A percentile compares a stretch with the other conserved stretches of the same genome.
Conservation (phyloP, 37 sponge, comb jelly and placozoan genomes). For the Aplysina aerophoba region DNA sequence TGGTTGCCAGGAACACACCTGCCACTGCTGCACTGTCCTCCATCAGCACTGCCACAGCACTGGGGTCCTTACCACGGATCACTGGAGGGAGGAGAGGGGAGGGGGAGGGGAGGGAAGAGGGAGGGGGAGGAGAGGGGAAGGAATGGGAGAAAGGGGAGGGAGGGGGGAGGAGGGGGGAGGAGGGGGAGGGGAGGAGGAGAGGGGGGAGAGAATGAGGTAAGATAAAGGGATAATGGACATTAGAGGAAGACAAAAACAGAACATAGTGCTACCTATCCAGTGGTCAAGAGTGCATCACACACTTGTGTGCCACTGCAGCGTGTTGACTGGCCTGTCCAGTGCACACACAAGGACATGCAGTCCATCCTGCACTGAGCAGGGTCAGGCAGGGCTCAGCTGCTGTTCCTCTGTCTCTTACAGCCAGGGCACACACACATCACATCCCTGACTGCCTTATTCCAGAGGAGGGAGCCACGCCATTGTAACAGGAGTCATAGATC, state of each 20-base stretch:
- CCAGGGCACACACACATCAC: neutral
- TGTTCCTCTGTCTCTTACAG: constrained; percentile 17
- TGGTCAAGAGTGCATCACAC: neutral
- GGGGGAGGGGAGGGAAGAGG: too few relatives aligned
- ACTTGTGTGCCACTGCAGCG: neutral
- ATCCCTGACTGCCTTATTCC: constrained; percentile 3
- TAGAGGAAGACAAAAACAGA: too few relatives aligned
- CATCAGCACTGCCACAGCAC: constrained; percentile 95
- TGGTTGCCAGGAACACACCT: constrained; percentile 84
- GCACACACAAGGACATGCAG: constrained; percentile 12
- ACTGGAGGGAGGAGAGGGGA: constrained; percentile 76
- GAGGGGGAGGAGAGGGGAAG: too few relatives aligned
- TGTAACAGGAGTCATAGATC: neutral
- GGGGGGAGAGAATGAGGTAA: too few relatives aligned
- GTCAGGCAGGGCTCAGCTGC: neutral
- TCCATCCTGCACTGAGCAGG: neutral
- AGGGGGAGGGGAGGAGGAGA: too few relatives aligned
- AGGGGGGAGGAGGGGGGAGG: too few relatives aligned
- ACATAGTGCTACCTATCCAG: too few relatives aligned
- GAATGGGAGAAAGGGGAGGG: too few relatives aligned
- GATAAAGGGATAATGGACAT: too few relatives aligned
- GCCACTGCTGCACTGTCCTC: constrained; percentile 97
- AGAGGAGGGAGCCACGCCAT: neutral
- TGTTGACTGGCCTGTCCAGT: neutral
- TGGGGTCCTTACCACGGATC: constrained; percentile 89